Base-by-base conservation (phyloP, 2,797 vertebrate species). In the Girardinus metallicus region DNA sequence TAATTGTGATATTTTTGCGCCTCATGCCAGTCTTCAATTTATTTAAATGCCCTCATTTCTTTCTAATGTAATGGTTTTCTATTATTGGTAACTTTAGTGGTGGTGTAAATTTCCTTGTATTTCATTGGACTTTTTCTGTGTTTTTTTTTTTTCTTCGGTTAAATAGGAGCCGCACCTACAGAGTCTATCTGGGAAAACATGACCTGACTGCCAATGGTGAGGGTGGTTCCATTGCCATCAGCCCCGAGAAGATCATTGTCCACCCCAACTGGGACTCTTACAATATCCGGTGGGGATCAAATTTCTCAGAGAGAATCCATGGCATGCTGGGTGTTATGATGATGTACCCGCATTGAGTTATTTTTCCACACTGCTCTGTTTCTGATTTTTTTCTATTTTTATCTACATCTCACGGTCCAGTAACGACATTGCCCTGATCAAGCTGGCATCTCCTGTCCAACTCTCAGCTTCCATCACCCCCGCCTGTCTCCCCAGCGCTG, bases 351-450 rank as follows among this genome's bases (percentile, higher is more conserved):
- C 51, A 70, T 55, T 31, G 3, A 51, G 31, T 26, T 0, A 3
- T 39, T 53, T 34, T n/a, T 76, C 34, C 12, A 4, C 39, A 74
- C 11, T 9, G 4, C 16, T 9, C 0, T 74, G 10, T 68, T 74
- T 79, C 49, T 85, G 62, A 78, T 18, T 82, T 31, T 55, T 51
- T 23, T 23, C 2, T 49, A 7, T 23, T 7, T 51, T 12, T 41
- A 2, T 87, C 47, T 88, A 8, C 41, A 12, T 87, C 11, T 68
- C 79, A 5, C 16, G 5, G 26, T 74, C 18, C 73, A 96, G 95
- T 46, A 96, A 96, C 36, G 98, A 98, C 94, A 97, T 98, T 0
- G 98, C 98, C 80, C 93, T 99, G 90, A 91, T 99, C 92, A 99
- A 99, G 92, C 95, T 99, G 82, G 41, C 86, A 0, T 75, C 92